Evolutionary conservation across 2,797 vertebrate species (phyloP), one percentile per base, ranked within the genome.

Genomic region (Muscicapa striata): DNA sequence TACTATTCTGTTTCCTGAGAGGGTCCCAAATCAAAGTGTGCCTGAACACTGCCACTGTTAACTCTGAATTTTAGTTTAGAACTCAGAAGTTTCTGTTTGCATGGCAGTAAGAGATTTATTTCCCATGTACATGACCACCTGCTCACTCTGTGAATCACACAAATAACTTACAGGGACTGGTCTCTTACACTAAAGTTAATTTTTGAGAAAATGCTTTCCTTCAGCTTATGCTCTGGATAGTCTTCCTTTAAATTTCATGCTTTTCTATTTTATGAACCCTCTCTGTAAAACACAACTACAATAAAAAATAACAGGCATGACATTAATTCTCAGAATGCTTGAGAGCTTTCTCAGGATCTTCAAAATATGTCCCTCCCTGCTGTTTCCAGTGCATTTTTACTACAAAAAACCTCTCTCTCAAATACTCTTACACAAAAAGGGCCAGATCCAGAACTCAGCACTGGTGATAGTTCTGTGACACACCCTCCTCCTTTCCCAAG

Each of bases 51-150:
- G 45, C 23, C 29, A 59, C 14, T 58, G 68, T 43, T 67, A 62
- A 45, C 26, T 66, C 26, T n/a, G 36, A 43, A 40, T 41, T 74
- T 90, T 27, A 76, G 30, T 78, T 89, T 16, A 76, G 38, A 70
- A 62, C 21, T 62, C 22, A 32, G 41, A 70, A 69, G 46, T 45
- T 86, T 80, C 34, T 51, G 23, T 48, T 57, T 52, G 51, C 43
- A n/a, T 43, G 49, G 81, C 41, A 90, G 48, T 24, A 80, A 78
- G 55, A 32, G 22, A 23, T 69, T 75, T 69, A 45, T 59, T 69
- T 82, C 36, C 70, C 40, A 36, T 1, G 0, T 19, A 24, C 0
- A 0, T 36, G 43, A 64, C 32, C 27, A 92, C 8, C 24, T 68
- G n/a, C 43, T 74, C 10, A 15, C 57, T 38, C 51, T 74, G 17